These are phyloP conservation scores for Lithosia quadra DNA, from an alignment of 2,888 invertebrate genomes.

Conservation along the genomic window DNA sequence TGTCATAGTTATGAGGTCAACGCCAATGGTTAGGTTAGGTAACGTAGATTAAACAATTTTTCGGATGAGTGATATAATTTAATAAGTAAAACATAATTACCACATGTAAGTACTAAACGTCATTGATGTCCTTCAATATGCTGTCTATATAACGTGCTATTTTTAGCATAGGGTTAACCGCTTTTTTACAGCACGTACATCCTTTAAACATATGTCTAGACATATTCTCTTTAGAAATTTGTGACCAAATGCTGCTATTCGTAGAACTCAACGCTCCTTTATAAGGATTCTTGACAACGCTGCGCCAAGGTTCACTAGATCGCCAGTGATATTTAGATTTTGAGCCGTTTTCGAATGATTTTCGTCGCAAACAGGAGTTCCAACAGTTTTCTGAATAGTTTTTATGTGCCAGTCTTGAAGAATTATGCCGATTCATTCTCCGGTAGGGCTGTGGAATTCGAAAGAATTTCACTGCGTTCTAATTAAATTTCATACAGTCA, in stretches of 20 bases:
- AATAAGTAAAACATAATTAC: conserved; percentile 43
- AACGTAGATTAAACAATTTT: background rate
- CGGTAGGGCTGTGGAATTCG: conserved; percentile 18
- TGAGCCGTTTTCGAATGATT: conserved; percentile 41
- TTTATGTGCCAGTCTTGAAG: conserved; percentile 33
- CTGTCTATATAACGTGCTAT: conserved; percentile 70
- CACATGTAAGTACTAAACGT: conserved; percentile 40
- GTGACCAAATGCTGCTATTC: conserved; percentile 53
- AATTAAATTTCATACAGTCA: background rate
- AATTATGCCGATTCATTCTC: conserved; percentile 13
- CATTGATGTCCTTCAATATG: conserved; percentile 66
- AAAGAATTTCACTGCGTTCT: background rate
- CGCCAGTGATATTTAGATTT: conserved; percentile 33
- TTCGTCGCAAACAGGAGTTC: conserved; percentile 46
- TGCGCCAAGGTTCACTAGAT: conserved; percentile 61
- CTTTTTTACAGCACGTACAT: conserved; percentile 54
- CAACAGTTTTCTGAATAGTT: conserved; percentile 57
- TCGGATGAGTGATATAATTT: conserved; percentile 7
- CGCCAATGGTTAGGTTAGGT: background rate
- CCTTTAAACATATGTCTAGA: conserved; percentile 21
- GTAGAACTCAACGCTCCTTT: conserved; percentile 36
- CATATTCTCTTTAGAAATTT: conserved; percentile 33
- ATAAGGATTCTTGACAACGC: conserved; percentile 40
- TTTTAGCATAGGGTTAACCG: conserved; percentile 69
- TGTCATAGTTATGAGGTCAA: too few species aligned